Conservation (phyloP, 2,888 invertebrate species). For the Chrysolina oricalcia region DNA sequence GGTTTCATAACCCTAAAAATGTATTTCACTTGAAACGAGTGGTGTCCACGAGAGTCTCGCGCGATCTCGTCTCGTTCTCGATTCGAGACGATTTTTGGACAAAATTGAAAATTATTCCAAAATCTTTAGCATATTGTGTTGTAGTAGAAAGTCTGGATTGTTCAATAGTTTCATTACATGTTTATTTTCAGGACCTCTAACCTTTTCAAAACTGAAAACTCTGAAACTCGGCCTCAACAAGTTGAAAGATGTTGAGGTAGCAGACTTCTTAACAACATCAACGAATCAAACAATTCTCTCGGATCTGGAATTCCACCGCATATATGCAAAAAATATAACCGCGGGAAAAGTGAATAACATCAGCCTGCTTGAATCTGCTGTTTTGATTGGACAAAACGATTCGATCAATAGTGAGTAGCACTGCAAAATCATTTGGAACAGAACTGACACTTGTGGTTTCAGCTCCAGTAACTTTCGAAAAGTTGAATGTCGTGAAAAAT, state of each 20-base stretch:
- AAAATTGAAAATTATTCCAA: too few species aligned
- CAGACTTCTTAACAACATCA: slow-evolving; percentile 62
- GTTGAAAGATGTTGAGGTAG: slow-evolving; percentile 53
- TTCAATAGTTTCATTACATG: neutral
- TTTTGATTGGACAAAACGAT: slow-evolving; percentile 1
- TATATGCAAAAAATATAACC: slow-evolving; percentile 57
- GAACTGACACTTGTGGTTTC: slow-evolving; percentile 32
- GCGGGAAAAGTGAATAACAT: slow-evolving; percentile 61
- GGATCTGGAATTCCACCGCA: slow-evolving; percentile 58
- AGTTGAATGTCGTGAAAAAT: slow-evolving; percentile 58
- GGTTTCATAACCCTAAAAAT: too few species aligned
- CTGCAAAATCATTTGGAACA: neutral
- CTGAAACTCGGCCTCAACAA: slow-evolving; percentile 52
- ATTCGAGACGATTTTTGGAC: too few species aligned
- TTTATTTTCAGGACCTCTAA: slow-evolving; percentile 59
- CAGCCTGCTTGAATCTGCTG: slow-evolving; percentile 54
- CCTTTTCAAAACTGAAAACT: slow-evolving; percentile 53
- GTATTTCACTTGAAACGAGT: too few species aligned
- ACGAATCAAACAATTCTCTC: slow-evolving; percentile 65
- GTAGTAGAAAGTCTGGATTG: too few species aligned
- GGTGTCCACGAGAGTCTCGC: too few species aligned
- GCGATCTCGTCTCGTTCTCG: too few species aligned
- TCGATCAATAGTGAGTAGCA: slow-evolving; percentile 55
- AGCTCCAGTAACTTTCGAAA: slow-evolving; percentile 64
- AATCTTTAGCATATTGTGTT: too few species aligned